Evolutionary conservation across 2,888 invertebrate genomes (phyloP).

Genomic region (Erebia aethiops): DNA sequence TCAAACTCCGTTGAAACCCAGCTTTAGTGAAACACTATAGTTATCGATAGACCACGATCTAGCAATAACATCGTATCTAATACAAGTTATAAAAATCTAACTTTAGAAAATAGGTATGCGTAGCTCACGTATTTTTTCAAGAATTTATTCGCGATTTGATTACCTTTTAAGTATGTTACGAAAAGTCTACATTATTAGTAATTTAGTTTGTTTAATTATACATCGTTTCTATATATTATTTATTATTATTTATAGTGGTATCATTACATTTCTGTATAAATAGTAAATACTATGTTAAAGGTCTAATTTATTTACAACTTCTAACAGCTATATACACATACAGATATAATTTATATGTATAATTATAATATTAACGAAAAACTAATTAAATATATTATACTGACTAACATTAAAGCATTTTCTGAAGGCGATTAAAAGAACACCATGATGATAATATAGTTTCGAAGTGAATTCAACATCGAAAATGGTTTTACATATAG

Average conservation of each 20-base stretch:
- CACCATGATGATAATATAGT: constrained; percentile 52
- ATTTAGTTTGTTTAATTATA: constrained; percentile 37
- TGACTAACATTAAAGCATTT: constrained; percentile 78
- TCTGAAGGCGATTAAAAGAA: constrained; percentile 78
- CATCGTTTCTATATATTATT: constrained; percentile 28
- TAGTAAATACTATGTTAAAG: constrained; percentile 67
- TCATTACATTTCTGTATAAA: constrained; percentile 51
- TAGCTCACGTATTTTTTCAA: no score
- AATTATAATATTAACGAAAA: constrained; percentile 46
- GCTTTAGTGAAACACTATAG: no score
- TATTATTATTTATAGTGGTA: constrained; percentile 4
- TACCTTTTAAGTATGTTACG: no score
- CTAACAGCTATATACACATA: constrained; percentile 80
- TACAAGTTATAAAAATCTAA: no score
- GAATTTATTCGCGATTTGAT: no score
- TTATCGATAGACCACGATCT: no score
- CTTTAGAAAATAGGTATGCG: no score
- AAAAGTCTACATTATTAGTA: constrained; percentile 46
- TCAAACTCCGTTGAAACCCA: no score
- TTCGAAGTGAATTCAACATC: background rate
- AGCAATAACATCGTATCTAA: no score
- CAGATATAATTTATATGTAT: constrained; percentile 58
- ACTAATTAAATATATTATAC: constrained; percentile 57
- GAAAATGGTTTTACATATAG: background rate
- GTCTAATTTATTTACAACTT: constrained; percentile 72